Evolutionary conservation across 2,888 invertebrate species (phyloP), one percentile per base, ranked within the genome.

Genomic region (Nymphalis urticae): DNA sequence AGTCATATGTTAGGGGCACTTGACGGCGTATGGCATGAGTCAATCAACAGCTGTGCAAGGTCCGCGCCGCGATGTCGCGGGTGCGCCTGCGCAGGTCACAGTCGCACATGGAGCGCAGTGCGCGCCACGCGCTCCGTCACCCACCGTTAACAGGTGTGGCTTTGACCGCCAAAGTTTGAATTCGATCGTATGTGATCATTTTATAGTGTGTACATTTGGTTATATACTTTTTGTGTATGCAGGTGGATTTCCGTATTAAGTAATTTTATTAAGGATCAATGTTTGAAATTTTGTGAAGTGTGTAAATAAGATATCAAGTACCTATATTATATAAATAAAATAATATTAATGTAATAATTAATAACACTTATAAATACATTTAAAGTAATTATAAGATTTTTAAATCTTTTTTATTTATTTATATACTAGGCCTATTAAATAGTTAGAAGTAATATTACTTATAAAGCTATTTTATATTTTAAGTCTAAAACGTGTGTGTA

Each of bases 31-130:
- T 66, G 66, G 68, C 75, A 61, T 80, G 79, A 62, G 74, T 76
- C 64, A 82, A 80, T 74, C 78, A 73, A 75, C 73, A 75, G 75
- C 75, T 75, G 75, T 71, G 62, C 71, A 68, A 69, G 71, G 69
- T 71, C 71, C 71, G 58, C 48, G 53, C 51, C 65, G 63, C 69
- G 82, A 83, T 66, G 75, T 73, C 62, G 71, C 71, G 58, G 69
- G 67, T 74, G 77, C 73, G 66, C 71, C 72, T 73, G 75, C 73
- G 68, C 71, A 64, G 69, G 66, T 66, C 72, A 71, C 83, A 87
- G 86, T 86, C 83, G 79, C 75, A 81, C 54, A 73, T 70, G 77
- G 81, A 82, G 89, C 89, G 89, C 87, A 82, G 85, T 76, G 89
- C 88, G 89, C 89, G 87, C 88, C 76, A 82, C 85, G 88, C 89